Percentiles rank a stretch among this genome's conserved stretches.
phyloP scores from a whole-genome alignment of 30 jellyfish, hydroid and myxozoan species.

The Hydra vulgaris region DNA sequence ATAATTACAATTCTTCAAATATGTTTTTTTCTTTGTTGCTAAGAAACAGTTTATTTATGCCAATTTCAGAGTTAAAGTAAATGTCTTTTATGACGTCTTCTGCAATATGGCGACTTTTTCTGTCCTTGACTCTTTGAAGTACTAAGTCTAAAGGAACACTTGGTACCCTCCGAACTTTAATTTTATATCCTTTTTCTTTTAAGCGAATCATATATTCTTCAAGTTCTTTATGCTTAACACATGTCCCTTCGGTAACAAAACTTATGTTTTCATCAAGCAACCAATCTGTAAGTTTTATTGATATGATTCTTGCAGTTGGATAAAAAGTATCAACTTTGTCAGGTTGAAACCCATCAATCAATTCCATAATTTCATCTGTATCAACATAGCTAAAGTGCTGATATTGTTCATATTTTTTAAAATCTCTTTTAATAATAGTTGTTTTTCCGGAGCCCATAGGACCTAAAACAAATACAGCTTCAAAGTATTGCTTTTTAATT shows the following conservation, averaged over 20 bases:
- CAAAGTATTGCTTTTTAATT: conserved; percentile 18
- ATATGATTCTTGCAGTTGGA: conserved; percentile 72
- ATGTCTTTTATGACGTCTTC: conserved; percentile 55
- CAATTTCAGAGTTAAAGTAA: conserved; percentile 51
- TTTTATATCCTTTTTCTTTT: conserved; percentile 54
- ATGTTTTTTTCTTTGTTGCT: conserved; percentile 27
- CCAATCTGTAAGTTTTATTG: conserved; percentile 90
- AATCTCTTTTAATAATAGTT: conserved; percentile 41
- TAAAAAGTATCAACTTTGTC: conserved; percentile 56
- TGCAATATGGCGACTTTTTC: conserved; percentile 51
- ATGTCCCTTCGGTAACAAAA: conserved; percentile 98
- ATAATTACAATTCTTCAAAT: conserved; percentile 20
- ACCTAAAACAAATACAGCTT: conserved; percentile 89
- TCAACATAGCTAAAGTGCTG: conserved; percentile 80
- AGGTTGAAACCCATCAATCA: conserved; percentile 65
- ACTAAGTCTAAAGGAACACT: conserved; percentile 47
- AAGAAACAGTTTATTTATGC: conserved; percentile 44
- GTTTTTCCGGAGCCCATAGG: conserved; percentile 99
- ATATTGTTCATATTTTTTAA: conserved; percentile 41
- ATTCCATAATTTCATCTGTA: conserved; percentile 94
- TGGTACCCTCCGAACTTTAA: conserved; percentile 49
- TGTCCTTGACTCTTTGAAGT: conserved; percentile 39
- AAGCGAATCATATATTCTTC: conserved; percentile 72
- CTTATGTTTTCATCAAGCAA: conserved; percentile 65
- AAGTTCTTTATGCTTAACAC: conserved; percentile 77